Base-by-base conservation (phyloP, 2,113 vertebrate species). In the Grammomys surdaster region DNA sequence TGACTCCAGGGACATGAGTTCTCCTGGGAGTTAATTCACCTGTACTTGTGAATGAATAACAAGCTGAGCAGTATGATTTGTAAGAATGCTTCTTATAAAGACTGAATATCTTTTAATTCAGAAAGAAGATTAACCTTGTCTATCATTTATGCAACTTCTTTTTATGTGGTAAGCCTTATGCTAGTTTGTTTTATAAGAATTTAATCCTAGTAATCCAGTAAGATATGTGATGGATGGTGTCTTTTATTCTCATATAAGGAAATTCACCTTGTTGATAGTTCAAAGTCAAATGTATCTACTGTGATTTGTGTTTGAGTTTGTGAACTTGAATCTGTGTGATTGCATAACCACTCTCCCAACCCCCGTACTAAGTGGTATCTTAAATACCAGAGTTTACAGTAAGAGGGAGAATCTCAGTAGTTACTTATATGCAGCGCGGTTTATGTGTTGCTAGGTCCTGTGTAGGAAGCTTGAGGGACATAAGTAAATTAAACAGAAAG, bases 141-240 rank as follows among this genome's bases (percentile, higher is more conserved):
- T 90, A 51, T 88, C 60, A 93, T 36, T 72, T 77, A 58, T 56
- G 54, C 5, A 92, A 22, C 54, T 92, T 95, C 51, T 63, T 90
- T 92, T 92, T 87, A 90, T 54, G 28, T 43, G 40, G 31, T 92
- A 93, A 94, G 17, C 33, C 33, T 87, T 22, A 77, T 54, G 76
- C 26, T 51, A 92, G 31, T 82, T 96, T 90, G 65, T 81, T 97
- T 92, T 48, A 75, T 26, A 94, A 89, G 69, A 86, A 65, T 82
- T 67, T 94, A 96, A 84, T 90, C 75, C 31, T 72, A 58, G 63
- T 48, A 58, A 58, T 10, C 8, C 86, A 67, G 33, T 73, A 28
- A 94, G 63, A 20, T 93, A 87, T 6, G 33, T 76, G 84, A 76
- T 56, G 43, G 60, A 67, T 67, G 7, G 20, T 51, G 48, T 90